A percentile compares a stretch with the other conserved stretches of the same genome.
Conservation (phyloP, 2,888 invertebrate species). For the Hydraecia micacea region DNA sequence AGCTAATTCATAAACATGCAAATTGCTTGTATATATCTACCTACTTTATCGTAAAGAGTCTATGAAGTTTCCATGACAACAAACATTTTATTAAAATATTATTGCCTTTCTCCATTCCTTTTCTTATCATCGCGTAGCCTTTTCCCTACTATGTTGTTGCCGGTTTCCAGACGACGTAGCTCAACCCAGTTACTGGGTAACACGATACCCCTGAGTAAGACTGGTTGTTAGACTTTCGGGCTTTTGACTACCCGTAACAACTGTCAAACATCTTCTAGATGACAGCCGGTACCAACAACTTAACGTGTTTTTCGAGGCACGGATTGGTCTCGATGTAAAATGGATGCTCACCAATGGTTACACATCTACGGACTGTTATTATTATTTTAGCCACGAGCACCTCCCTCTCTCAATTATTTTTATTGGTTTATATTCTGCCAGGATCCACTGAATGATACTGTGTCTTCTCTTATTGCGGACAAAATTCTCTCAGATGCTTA, state of each 20-base stretch:
- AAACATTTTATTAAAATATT: background rate
- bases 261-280: background rate
- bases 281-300: background rate
- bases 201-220: background rate
- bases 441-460: background rate
- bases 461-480: background rate
- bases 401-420: background rate
- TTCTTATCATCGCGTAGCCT: background rate
- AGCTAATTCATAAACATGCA: constrained; percentile 44
- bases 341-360: background rate
- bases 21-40: constrained; percentile 17
- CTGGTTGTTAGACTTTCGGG: background rate
- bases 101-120: background rate
- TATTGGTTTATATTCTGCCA: background rate
- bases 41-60: background rate
- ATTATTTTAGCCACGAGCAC: background rate
- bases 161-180: background rate
- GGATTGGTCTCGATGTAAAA: background rate
- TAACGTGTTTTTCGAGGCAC: background rate
- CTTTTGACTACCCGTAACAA: background rate
- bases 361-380: background rate
- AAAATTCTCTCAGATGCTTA: background rate
- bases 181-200: background rate
- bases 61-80: background rate
- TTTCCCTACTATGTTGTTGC: background rate